Percentiles rank a stretch among this genome's conserved stretches.
Evolutionary conservation across 2,113 vertebrate species (phyloP).

Genomic region (Actenoides lindsayi): DNA sequence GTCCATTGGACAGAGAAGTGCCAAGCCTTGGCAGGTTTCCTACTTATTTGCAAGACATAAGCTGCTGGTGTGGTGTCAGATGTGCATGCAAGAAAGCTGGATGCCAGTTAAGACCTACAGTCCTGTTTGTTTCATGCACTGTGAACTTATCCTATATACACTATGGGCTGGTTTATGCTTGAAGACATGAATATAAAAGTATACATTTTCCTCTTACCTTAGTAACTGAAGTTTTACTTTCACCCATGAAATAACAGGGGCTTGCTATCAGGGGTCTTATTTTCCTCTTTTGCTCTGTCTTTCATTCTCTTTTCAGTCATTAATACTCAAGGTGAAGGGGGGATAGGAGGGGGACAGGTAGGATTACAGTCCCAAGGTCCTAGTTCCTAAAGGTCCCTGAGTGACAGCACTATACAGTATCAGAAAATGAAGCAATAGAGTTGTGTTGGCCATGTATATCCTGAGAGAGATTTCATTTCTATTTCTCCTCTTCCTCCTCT

Average conservation of each 20-base stretch:
- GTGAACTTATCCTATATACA: slow-evolving; percentile 58
- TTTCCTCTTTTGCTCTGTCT: slow-evolving; percentile 5
- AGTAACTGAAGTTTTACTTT: slow-evolving; percentile 24
- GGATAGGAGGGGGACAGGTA: neutral
- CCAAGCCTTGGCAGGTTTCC: slow-evolving; percentile 39
- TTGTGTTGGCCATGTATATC: slow-evolving; percentile 36
- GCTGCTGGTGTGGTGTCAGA: slow-evolving; percentile 44
- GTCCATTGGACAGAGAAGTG: slow-evolving; percentile 43
- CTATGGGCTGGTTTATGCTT: slow-evolving; percentile 38
- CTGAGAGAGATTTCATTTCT: slow-evolving; percentile 66
- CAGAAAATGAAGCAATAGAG: slow-evolving; percentile 52
- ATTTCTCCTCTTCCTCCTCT: slow-evolving; percentile 3
- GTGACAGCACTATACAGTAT: slow-evolving; percentile 64
- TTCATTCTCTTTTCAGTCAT: neutral
- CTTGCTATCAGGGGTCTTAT: neutral
- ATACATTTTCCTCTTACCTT: neutral
- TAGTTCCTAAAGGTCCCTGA: slow-evolving; percentile 70
- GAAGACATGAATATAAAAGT: slow-evolving; percentile 36
- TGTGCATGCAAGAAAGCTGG: slow-evolving; percentile 52
- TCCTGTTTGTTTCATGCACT: slow-evolving; percentile 55
- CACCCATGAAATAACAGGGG: slow-evolving; percentile 2
- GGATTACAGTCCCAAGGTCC: slow-evolving; percentile 64
- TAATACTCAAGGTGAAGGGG: neutral
- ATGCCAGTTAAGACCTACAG: slow-evolving; percentile 49
- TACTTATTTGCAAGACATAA: slow-evolving; percentile 58